A percentile compares a stretch with the other conserved stretches of the same genome.
These are phyloP conservation scores for Corythornis madagascariensis DNA, from an alignment of 2,113 vertebrate species.

Conservation along the genomic window DNA sequence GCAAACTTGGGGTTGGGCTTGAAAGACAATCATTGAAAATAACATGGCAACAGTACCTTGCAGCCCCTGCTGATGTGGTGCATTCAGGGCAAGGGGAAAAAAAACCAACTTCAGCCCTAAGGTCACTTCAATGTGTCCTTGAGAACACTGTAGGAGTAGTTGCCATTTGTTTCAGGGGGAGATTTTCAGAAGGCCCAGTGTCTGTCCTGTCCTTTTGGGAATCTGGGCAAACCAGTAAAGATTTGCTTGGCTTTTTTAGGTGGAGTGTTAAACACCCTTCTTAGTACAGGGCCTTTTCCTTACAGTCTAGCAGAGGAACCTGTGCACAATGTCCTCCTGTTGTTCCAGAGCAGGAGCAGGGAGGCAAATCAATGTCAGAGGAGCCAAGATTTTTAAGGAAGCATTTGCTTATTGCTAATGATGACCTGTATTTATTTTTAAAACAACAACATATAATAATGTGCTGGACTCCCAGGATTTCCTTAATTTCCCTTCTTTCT, in stretches of 20 bases:
- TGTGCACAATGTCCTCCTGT: background rate
- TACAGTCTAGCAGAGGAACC: background rate
- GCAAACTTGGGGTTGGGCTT: background rate
- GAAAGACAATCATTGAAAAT: background rate
- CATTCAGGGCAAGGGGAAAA: background rate
- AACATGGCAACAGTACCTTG: too few species aligned
- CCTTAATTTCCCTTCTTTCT: background rate
- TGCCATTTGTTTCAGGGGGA: background rate
- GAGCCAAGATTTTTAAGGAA: background rate
- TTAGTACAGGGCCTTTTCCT: background rate
- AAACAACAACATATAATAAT: rapidly evolving
- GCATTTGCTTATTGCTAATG: background rate
- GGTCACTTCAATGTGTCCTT: background rate
- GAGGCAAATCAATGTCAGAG: background rate
- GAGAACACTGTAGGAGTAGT: background rate
- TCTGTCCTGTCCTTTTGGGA: background rate
- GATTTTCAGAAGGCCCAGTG: background rate
- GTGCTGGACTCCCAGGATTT: background rate
- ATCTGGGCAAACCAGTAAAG: background rate
- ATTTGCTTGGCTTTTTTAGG: background rate
- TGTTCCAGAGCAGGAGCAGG: background rate
- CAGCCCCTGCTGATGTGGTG: background rate
- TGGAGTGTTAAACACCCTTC: too few species aligned
- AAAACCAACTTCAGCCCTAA: background rate
- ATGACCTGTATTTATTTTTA: background rate